Base-by-base conservation (phyloP, 2,888 invertebrate genomes). In the Sericinus montela region DNA sequence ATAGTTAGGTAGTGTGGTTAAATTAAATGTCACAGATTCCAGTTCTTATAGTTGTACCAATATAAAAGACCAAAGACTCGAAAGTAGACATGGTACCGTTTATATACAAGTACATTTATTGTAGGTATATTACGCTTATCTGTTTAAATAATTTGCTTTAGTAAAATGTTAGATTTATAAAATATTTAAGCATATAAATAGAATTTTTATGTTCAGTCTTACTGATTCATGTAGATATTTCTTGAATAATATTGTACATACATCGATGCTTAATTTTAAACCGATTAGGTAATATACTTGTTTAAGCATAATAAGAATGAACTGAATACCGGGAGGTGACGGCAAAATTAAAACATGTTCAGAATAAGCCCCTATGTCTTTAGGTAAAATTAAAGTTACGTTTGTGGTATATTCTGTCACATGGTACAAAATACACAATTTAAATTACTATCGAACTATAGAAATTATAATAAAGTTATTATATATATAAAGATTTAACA, bases 31-130 rank as follows among this genome's bases (percentile, higher is more conserved):
- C 61, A 59, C 61, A 59, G 67, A 74, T 72, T 75, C 68, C 71
- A 71, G 66, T 75, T 63, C 64, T 67, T 65, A 64, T 64, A 68
- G 59, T 58, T 61, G 61, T 60, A 19, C 19, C 19, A 3, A 67
- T 47, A 52, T 55, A 62, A 62, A 64, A 65, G 64, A 69, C 61
- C 63, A 65, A 70, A 69, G 65, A 68, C 67, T 68, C 61, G 60
- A 64, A 57, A 59, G 54, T 66, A 64, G 58, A 61, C 58, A 60
- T 60, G 59, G 53, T 59, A 57, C 46, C 58, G 55, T 62, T 59
- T 69, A 67, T 60, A 55, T 66, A 60, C 59, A 62, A 64, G 61
- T 63, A 63, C 57, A 58, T n/a, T n/a, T 64, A 58, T 63, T 32
- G 10, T 32, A 63, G 62, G 19, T 67, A 55, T n/a, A 52, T 59